Evolutionary conservation across 2,888 invertebrate genomes (phyloP).

Genomic region (Bedellia somnulentella): DNA sequence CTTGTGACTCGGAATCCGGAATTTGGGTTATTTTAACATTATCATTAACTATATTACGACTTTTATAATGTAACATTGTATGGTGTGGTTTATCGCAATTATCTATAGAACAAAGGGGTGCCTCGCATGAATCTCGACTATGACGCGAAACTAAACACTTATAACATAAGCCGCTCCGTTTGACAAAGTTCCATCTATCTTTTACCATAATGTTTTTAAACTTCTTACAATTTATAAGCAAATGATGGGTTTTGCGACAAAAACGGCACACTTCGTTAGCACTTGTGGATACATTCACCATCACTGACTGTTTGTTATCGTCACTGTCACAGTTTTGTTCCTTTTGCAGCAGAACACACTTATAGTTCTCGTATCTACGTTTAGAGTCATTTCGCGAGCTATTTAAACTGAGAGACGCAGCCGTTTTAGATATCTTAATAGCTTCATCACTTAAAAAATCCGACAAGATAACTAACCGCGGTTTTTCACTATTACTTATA

Average conservation of each 20-base stretch:
- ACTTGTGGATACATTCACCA: not conserved
- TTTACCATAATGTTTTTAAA: not conserved
- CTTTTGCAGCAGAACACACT: no score
- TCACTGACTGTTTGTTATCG: not conserved
- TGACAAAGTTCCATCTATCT: not conserved
- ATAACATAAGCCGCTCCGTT: not conserved
- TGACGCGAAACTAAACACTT: no score
- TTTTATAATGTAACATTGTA: not conserved
- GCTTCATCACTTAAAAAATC: not conserved
- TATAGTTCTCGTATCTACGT: no score
- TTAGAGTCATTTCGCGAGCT: not conserved
- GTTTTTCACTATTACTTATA: not conserved
- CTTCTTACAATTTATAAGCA: no score
- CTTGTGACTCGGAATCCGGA: not conserved
- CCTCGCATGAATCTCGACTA: not conserved
- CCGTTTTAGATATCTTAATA: conserved; percentile 1
- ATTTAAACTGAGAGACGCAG: no score
- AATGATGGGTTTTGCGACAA: not conserved
- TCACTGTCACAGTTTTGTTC: not conserved
- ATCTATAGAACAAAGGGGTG: not conserved
- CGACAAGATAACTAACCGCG: not conserved
- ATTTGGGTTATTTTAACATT: not conserved
- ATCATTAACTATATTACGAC: not conserved
- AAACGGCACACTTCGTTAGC: not conserved
- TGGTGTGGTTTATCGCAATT: not conserved